These are phyloP conservation scores for Oreochromis aureus DNA, from an alignment of 2,113 vertebrate genomes.

Conservation along the genomic window DNA sequence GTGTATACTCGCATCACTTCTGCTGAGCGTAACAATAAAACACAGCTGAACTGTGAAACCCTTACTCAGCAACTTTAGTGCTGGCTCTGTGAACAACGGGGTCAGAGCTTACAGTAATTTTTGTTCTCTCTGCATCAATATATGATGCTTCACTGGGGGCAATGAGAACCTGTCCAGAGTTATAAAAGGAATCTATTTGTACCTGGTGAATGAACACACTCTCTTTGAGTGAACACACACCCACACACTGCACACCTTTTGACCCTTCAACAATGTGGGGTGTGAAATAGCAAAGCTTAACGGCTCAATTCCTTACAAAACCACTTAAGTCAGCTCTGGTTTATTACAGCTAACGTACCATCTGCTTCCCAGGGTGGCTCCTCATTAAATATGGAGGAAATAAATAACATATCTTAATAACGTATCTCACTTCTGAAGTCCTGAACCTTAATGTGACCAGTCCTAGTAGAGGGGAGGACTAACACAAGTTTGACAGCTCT, in stretches of 20 bases:
- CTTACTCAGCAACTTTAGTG: constrained; percentile 68
- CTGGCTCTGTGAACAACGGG: constrained; percentile 54
- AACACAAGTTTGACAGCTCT: background rate
- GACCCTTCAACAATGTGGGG: background rate
- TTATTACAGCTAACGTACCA: constrained; percentile 66
- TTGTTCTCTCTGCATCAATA: constrained; percentile 53
- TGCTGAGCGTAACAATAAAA: constrained; percentile 57
- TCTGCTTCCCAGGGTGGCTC: constrained; percentile 59
- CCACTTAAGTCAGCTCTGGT: constrained; percentile 49
- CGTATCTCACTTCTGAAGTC: constrained; percentile 31
- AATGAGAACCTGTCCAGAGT: constrained; percentile 39
- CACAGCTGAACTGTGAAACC: constrained; percentile 46
- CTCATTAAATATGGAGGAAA: constrained; percentile 68
- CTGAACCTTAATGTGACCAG: constrained; percentile 4
- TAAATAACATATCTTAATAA: constrained; percentile 65
- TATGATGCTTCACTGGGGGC: constrained; percentile 37
- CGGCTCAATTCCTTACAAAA: constrained; percentile 25
- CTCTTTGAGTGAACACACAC: background rate
- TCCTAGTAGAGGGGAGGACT: background rate
- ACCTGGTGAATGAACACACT: background rate
- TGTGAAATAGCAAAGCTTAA: background rate
- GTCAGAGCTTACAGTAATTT: constrained; percentile 58
- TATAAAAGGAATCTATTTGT: constrained; percentile 32
- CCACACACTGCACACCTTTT: constrained; percentile 3
- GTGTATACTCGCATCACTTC: background rate